Evolutionary conservation across 2,797 vertebrate genomes (phyloP).

Genomic region (Poecilia picta): DNA sequence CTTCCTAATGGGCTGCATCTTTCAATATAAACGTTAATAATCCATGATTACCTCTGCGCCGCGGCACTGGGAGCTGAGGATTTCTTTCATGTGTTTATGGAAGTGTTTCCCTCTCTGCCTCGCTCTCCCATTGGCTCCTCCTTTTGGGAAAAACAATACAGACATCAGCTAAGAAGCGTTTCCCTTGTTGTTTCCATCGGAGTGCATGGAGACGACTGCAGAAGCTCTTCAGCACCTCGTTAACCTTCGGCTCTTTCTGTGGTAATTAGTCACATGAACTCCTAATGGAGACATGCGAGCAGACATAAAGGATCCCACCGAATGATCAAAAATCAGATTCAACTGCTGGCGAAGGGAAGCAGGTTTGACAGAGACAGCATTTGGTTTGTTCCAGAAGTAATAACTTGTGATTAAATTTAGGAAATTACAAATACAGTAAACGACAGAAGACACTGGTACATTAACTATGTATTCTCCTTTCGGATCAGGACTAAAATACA

Average conservation of each 20-base stretch:
- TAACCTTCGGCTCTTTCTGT: constrained; percentile 31
- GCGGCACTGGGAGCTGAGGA: constrained; percentile 42
- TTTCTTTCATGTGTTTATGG: constrained; percentile 55
- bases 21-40: constrained; percentile 82
- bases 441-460: neutral
- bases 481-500: too few species aligned
- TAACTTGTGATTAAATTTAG: neutral
- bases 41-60: constrained; percentile 67
- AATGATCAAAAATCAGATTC: neutral
- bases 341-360: neutral
- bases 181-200: constrained; percentile 33
- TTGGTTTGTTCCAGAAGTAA: neutral
- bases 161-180: constrained; percentile 45
- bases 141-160: constrained; percentile 51
- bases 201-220: constrained; percentile 15
- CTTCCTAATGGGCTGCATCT: constrained; percentile 76
- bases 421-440: neutral
- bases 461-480: too few species aligned
- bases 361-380: neutral
- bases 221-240: constrained; percentile 10
- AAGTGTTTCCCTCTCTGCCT: constrained; percentile 25
- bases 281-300: constrained; percentile 2
- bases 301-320: constrained; percentile 8
- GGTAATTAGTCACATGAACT: constrained; percentile 27
- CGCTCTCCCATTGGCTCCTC: constrained; percentile 7